phyloP scores from a whole-genome alignment of 2,888 invertebrate genomes.

The Melanostoma mellinum region DNA sequence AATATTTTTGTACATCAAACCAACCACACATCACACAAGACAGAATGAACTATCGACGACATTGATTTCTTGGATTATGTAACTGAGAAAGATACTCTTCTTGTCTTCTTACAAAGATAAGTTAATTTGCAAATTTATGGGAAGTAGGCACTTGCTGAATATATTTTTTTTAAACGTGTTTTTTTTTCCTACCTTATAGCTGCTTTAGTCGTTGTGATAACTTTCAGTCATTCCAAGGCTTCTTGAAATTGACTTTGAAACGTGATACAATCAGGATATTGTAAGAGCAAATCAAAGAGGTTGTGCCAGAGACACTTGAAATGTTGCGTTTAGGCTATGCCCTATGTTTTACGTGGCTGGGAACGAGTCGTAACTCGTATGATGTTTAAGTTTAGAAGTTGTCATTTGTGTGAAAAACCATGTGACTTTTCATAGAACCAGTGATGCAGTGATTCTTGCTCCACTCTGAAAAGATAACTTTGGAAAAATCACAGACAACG shows the following conservation, averaged over 20 bases:
- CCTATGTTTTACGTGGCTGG: too few species aligned
- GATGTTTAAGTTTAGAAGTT: too few species aligned
- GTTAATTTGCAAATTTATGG: constrained; percentile 29
- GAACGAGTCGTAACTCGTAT: too few species aligned
- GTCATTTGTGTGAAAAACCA: too few species aligned
- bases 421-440: too few species aligned
- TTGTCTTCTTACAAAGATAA: background rate
- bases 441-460: too few species aligned
- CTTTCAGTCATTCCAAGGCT: constrained; percentile 60
- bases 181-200: constrained; percentile 61
- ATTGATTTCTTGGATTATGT: constrained; percentile 64
- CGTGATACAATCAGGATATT: constrained; percentile 64
- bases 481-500: too few species aligned
- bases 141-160: constrained; percentile 2
- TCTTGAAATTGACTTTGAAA: constrained; percentile 65
- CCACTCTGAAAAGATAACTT: too few species aligned
- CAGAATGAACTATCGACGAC: constrained; percentile 52
- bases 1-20: constrained; percentile 13
- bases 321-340: background rate
- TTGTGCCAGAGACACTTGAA: constrained; percentile 5
- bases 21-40: background rate
- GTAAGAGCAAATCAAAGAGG: constrained; percentile 43
- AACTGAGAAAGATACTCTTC: constrained; percentile 35
- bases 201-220: constrained; percentile 47
- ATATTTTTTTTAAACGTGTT: constrained; percentile 34